Percentiles rank a stretch among this genome's conserved stretches.
Evolutionary conservation across 2,888 invertebrate genomes (phyloP).

Genomic region (Lamproptera curius): DNA sequence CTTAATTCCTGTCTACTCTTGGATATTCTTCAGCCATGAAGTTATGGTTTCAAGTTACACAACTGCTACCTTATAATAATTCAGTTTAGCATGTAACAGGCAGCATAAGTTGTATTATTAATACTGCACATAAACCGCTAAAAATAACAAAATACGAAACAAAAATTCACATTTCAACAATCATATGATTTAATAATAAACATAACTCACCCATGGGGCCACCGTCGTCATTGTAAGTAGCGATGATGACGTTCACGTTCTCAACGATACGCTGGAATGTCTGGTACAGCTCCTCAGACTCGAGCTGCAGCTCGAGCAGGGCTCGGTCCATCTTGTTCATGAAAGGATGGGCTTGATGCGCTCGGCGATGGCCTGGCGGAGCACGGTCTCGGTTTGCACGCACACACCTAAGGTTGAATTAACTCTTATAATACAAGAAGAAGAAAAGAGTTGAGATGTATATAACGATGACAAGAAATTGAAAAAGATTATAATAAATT

Average conservation of each 20-base stretch:
- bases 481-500: too few relatives aligned
- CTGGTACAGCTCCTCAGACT: conserved; percentile 98
- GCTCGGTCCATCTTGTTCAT: conserved; percentile 99
- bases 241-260: conserved; percentile 99
- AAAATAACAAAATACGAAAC: too few relatives aligned
- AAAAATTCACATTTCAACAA: not conserved
- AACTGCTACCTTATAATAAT: not conserved
- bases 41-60: too few relatives aligned
- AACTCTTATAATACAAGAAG: too few relatives aligned
- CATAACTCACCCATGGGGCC: conserved; percentile 92
- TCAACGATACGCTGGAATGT: conserved; percentile 99
- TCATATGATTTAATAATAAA: not conserved
- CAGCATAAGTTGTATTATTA: too few relatives aligned
- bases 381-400: conserved; percentile 99
- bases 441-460: too few relatives aligned
- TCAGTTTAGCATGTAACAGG: too few relatives aligned
- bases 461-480: too few relatives aligned
- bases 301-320: conserved; percentile 96
- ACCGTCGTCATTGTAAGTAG: conserved; percentile 97
- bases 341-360: conserved; percentile 99
- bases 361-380: conserved; percentile 99
- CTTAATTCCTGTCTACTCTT: too few relatives aligned
- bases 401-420: conserved; percentile 89
- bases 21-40: too few relatives aligned
- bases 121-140: too few relatives aligned